Base-by-base conservation (phyloP, 2,888 invertebrate genomes). In the Tetranychus piercei region DNA sequence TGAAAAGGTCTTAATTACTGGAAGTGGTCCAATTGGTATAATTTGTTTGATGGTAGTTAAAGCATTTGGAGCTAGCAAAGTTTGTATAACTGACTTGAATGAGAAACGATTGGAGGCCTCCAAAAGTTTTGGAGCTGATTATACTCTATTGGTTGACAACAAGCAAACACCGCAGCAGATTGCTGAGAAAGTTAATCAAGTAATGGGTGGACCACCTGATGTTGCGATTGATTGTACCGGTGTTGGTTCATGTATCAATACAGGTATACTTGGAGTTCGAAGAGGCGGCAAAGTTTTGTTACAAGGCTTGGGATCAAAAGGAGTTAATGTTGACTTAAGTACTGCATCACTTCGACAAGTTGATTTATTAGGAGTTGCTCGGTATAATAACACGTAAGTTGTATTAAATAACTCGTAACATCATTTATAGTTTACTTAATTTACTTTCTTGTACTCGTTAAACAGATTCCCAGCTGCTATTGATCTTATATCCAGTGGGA, bases 321-420 rank as follows among this genome's bases (percentile, higher is more conserved):
- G 78, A 95, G 96, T 81, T 94, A 94, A 77, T 89, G 89, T 79
- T 95, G 95, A 5, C 90, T 88, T 1, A 88, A 92, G 81, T 83
- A 88, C n/a, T 89, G 89, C 73, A 87, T 90, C 64, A 85, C 89
- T 55, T 23, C 74, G 75, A 23, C 71, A 76, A 72, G 71, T 76
- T 6, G 70, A 76, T 34, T 44, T 76, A 1, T 44, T 71, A 7
- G 74, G 73, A 15, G 73, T 72, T 6, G 65, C 71, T n/a, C 71
- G 75, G 4, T 75, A 73, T 22, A 70, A 73, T 6, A 73, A 73
- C 20, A 77, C 77, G 64, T 77, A 76, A 64, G 65, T 9, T 20
- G 20, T 15, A 11, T 34, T 74, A 34, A 34, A 23, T 34, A 34
- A 34, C 34, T 34, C 34, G 5, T 34, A 34, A 34, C 34, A 34